phyloP scores from a whole-genome alignment of 2,888 invertebrate species.

The Xestia rhomboidea region DNA sequence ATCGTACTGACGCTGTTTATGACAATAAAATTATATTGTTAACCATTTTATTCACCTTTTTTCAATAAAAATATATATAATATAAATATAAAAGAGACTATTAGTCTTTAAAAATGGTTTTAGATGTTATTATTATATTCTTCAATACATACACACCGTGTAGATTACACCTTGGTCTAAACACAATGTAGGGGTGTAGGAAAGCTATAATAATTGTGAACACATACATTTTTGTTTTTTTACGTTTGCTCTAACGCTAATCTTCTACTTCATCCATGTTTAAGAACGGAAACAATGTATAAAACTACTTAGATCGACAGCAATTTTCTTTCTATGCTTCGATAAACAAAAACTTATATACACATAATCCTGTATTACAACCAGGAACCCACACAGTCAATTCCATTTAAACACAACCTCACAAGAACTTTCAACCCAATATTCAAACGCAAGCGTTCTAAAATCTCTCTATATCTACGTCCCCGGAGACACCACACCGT shows the following conservation, averaged over 20 bases:
- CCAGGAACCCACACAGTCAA: background rate
- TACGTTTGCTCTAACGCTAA: background rate
- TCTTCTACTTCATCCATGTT: background rate
- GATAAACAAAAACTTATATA: background rate
- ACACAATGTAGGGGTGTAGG: background rate
- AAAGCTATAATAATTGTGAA: background rate
- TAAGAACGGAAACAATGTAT: background rate
- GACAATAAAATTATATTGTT: background rate
- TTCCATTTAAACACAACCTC: background rate
- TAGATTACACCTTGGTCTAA: background rate
- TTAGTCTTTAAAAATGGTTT: too few relatives aligned
- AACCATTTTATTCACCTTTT: background rate
- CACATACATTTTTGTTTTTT: background rate
- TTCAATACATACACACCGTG: background rate
- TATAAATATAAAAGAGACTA: background rate
- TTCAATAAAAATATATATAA: background rate
- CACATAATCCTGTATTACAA: background rate
- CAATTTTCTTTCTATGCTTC: background rate
- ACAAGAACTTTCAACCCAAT: background rate
- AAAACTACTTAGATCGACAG: background rate
- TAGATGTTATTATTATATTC: too few relatives aligned
- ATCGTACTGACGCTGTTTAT: background rate
- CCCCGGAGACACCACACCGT: conserved; percentile 18
- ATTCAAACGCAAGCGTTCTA: conserved; percentile 15
- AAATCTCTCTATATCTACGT: background rate